Evolutionary conservation across 1,140 invertebrate genomes (phyloP).

Genomic region (Ceratoteleas bidentatus): DNA sequence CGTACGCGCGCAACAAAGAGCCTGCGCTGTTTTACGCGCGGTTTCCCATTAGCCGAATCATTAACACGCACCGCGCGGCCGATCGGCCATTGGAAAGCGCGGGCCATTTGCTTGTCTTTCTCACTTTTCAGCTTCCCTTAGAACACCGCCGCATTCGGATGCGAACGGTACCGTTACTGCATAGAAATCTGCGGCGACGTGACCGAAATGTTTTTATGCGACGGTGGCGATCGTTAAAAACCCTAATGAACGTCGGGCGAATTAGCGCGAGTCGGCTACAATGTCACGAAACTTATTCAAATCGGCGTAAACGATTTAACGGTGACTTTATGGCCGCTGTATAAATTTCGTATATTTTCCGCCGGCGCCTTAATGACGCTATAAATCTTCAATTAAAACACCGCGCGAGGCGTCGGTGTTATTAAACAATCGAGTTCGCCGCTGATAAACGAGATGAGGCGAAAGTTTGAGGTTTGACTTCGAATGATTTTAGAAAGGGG

Average conservation of each 20-base stretch:
- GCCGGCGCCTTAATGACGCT: constrained; percentile 17
- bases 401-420: constrained; percentile 13
- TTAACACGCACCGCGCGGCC: constrained; percentile 53
- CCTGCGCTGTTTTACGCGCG: constrained; percentile 46
- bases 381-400: constrained; percentile 50
- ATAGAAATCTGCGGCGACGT: constrained; percentile 34
- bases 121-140: constrained; percentile 42
- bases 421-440: constrained; percentile 23
- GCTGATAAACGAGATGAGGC: too few relatives aligned
- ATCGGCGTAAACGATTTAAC: constrained; percentile 27
- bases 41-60: constrained; percentile 59
- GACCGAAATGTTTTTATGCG: constrained; percentile 30
- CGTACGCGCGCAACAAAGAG: constrained; percentile 44
- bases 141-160: constrained; percentile 34
- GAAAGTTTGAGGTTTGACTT: too few relatives aligned
- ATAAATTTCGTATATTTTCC: constrained; percentile 52
- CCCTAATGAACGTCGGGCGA: constrained; percentile 6
- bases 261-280: neutral
- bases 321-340: constrained; percentile 23
- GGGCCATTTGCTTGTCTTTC: constrained; percentile 53
- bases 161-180: constrained; percentile 35
- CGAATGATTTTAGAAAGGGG: too few relatives aligned
- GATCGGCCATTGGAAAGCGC: constrained; percentile 45
- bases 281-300: constrained; percentile 11
- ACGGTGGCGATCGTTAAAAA: constrained; percentile 12